Evolutionary conservation across 2,888 invertebrate genomes (phyloP), one percentile per base, ranked within the genome.

Genomic region (Chamaedrilus cognettii): DNA sequence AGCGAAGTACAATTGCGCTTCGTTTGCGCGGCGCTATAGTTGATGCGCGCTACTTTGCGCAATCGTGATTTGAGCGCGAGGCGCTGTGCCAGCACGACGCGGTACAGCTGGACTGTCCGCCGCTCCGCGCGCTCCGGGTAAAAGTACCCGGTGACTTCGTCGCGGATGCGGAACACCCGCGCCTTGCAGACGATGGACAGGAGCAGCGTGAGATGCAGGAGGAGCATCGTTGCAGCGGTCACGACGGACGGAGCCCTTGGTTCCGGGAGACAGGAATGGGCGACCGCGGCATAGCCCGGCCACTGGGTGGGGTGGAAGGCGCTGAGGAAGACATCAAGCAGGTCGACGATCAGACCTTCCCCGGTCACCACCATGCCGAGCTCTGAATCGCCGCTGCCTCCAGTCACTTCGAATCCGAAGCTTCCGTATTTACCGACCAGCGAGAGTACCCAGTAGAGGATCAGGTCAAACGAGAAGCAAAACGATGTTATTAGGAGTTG

Each of bases 361-460:
- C 74, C 73, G 1, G 57, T 52, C 2, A 72, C 66, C 30, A 74
- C 68, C 35, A 59, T 33, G 32, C 65, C 66, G 34, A 71, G 61
- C 65, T 34, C n/a, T 55, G 59, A 3, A 30, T 65, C 69, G 2
- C 63, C 67, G 19, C 56, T 28, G 4, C 72, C 72, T 64, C 70
- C 56, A 62, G 30, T n/a, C 52, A 59, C 11, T 52, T 69, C 26
- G 65, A 61, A 56, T 65, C 65, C 67, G 2, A 77, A 70, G 31
- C 72, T 65, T 5, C 74, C 76, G 60, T 78, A 71, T 30, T 68
- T 68, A 42, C 67, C 55, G 19, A 78, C 73, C 5, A 77, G 62
- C 5, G 67, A 58, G 28, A 79, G 72, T 1, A 78, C 69, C 67
- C 76, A 78, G 62, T 76, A 79, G 23, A 79, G 68, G 49, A 75